A percentile compares a stretch with the other conserved stretches of the same genome.
Evolutionary conservation across 1,140 invertebrate species (phyloP).

Genomic region (Adelges cooleyi): DNA sequence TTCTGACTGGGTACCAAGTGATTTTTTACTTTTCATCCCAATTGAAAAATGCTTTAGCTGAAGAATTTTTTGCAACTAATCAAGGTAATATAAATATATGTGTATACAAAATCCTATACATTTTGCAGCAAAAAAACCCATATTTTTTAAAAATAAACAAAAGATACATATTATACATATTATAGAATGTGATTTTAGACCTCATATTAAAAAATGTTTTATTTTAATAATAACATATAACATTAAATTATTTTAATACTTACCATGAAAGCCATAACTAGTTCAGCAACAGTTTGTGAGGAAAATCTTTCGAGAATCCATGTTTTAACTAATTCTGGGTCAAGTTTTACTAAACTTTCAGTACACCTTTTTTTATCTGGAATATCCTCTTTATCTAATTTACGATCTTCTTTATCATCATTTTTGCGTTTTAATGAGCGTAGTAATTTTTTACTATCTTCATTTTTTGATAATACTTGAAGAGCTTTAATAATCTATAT

Average conservation of each 20-base stretch:
- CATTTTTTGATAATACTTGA: constrained; percentile 9
- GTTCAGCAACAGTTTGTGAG: constrained; percentile 51
- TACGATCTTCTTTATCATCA: constrained; percentile 11
- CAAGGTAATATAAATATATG: too few relatives aligned
- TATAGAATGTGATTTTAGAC: too few relatives aligned
- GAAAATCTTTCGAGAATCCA: constrained; percentile 19
- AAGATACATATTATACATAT: too few relatives aligned
- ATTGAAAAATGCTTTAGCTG: too few relatives aligned
- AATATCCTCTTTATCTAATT: constrained; percentile 6
- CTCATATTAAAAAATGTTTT: too few relatives aligned
- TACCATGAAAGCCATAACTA: constrained; percentile 58
- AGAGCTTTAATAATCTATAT: constrained; percentile 21
- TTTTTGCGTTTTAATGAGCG: constrained; percentile 15
- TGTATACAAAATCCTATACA: too few relatives aligned
- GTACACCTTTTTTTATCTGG: constrained; percentile 23
- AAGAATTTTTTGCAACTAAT: too few relatives aligned
- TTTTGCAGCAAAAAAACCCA: too few relatives aligned
- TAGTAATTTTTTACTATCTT: constrained; percentile 16
- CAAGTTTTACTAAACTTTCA: neutral
- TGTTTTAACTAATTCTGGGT: neutral
- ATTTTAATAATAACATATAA: neutral
- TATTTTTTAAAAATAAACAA: too few relatives aligned
- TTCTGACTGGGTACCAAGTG: too few relatives aligned
- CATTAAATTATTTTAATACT: constrained; percentile 32
- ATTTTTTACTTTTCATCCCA: too few relatives aligned